A percentile compares a stretch with the other conserved stretches of the same genome.
phyloP scores from a whole-genome alignment of 2,797 vertebrate genomes.

The Darevskia nairensis region DNA sequence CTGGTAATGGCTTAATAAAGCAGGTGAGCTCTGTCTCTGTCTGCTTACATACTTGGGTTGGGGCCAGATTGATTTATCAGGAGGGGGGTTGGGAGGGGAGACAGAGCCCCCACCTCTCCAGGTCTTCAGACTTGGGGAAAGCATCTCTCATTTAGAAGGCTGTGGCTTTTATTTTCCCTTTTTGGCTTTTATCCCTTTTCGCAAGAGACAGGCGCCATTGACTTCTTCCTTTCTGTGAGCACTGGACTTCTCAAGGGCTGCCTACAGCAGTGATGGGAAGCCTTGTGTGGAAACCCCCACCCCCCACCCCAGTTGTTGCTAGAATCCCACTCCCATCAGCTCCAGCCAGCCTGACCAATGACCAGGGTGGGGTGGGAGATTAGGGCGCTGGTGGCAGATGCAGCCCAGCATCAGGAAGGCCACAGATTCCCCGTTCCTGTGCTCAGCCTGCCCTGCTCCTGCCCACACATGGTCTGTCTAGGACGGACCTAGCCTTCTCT shows the following conservation, averaged over 20 bases:
- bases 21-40: conserved; percentile 77
- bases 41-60: conserved; percentile 74
- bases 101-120: conserved; percentile 50
- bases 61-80: conserved; percentile 76
- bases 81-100: neutral
- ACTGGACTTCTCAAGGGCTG: neutral
- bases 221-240: conserved; percentile 29
- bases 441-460: too few relatives aligned
- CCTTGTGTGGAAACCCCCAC: too few relatives aligned
- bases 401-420: too few relatives aligned
- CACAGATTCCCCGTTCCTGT: too few relatives aligned
- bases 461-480: too few relatives aligned
- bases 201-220: conserved; percentile 39
- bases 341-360: too few relatives aligned
- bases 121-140: conserved; percentile 61
- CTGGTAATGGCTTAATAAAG: conserved; percentile 84
- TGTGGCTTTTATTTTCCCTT: conserved; percentile 19
- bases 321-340: too few relatives aligned
- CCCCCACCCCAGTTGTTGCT: too few relatives aligned
- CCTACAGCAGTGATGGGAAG: neutral
- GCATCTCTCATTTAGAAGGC: conserved; percentile 55
- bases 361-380: too few relatives aligned
- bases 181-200: conserved; percentile 40
- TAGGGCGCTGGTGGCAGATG: too few relatives aligned
- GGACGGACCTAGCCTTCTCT: too few relatives aligned